Base-by-base conservation (phyloP, 2,113 vertebrate species). In the Cryptomyrus ogoouensis region DNA sequence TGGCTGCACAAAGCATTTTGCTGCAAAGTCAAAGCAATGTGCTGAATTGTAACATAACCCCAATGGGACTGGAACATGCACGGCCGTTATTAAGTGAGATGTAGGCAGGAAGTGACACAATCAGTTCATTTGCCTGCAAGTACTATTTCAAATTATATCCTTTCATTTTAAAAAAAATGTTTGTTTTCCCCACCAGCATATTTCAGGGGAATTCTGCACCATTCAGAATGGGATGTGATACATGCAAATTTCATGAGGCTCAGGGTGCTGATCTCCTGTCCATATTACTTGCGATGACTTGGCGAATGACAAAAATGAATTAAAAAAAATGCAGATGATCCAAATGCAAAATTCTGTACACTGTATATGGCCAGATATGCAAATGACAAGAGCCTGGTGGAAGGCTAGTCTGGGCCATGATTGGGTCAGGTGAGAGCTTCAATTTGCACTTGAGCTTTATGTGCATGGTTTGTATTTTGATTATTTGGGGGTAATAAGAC, bases 41-140 rank as follows among this genome's bases (percentile, higher is more conserved):
- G 85, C 89, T 90, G 89, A 90, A 83, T 80, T 74, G 89, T 88
- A 56, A 83, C 77, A 90, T 42, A 46, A 53, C 35, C 53, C 70
- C 89, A 21, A n/a, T n/a, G 85, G 62, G 89, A 70, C n/a, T 24
- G 53, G n/a, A 50, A 35, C 50, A 53, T 49, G 27, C 44, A 47
- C 83, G 27, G 58, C 62, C 74, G 49, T 52, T 90, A 88, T 88
- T 87, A 70, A 90, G 85, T 85, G 62, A 77, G 85, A 90, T 62
- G 85, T 47, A 88, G 84, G 47, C 42, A 87, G 47, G 83, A 87
- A 88, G 50, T 88, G 89, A 88, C 89, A 88, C 49, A 80, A 88
- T 77, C 85, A 42, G 89, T 77, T 88, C 86, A 88, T 87, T 83
- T 89, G 74, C 88, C 31, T 53, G 88, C 47, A 24, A 42, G 19